Evolutionary conservation across 1,140 invertebrate genomes (phyloP).

Genomic region (Choristoneura fumiferana): DNA sequence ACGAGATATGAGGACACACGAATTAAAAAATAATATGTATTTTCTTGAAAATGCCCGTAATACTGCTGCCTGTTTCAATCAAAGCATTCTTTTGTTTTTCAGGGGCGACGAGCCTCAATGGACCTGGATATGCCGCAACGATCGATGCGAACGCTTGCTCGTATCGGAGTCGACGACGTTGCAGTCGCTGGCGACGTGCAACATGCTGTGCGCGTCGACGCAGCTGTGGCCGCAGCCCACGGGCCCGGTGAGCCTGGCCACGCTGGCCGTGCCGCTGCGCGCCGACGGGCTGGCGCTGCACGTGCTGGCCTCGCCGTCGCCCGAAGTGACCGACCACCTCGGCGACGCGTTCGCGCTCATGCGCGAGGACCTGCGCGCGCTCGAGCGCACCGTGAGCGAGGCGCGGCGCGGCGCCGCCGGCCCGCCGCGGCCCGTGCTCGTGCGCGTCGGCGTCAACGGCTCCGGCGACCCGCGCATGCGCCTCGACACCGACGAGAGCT

Average conservation of each 20-base stretch:
- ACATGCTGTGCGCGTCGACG: constrained; percentile 79
- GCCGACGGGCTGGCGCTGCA: constrained; percentile 45
- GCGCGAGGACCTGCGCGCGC: constrained; percentile 42
- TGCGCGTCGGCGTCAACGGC: constrained; percentile 78
- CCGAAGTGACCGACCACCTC: constrained; percentile 47
- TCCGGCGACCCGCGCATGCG: constrained; percentile 78
- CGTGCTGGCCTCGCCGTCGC: constrained; percentile 50
- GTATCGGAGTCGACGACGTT: constrained; percentile 50
- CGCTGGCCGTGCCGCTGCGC: constrained; percentile 57
- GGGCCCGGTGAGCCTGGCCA: constrained; percentile 75
- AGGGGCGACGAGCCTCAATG: constrained; percentile 68
- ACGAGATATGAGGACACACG: too few species aligned
- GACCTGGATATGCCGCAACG: constrained; percentile 77
- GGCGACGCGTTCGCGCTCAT: constrained; percentile 60
- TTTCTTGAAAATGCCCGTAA: too few species aligned
- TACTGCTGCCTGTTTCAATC: too few species aligned
- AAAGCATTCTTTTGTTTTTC: constrained; percentile 24
- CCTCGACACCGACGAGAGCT: constrained; percentile 87
- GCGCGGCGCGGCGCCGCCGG: constrained; percentile 65
- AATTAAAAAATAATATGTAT: too few species aligned
- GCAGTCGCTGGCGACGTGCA: constrained; percentile 77
- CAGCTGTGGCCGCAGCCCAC: constrained; percentile 80
- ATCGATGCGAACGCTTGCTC: constrained; percentile 71
- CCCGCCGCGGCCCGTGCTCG: constrained; percentile 53
- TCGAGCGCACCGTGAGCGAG: constrained; percentile 59